Conservation (phyloP, 2,888 invertebrate genomes). For the Ophion costatus region DNA sequence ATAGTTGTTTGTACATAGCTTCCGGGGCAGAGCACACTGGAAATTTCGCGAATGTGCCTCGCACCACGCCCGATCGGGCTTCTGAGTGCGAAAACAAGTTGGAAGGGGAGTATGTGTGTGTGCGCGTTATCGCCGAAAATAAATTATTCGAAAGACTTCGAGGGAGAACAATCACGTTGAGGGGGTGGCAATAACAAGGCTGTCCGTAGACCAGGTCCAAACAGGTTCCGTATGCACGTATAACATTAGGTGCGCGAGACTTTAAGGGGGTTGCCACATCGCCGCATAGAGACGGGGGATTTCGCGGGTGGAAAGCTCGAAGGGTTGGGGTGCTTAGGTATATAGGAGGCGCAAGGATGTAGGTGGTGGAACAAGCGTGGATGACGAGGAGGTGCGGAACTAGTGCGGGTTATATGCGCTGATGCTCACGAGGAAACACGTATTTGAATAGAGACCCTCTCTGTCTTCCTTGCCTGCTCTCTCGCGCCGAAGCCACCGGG, state of each 20-base stretch:
- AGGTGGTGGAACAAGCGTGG: conserved; percentile 53
- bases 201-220: conserved; percentile 49
- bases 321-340: neutral
- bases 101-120: neutral
- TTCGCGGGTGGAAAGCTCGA: conserved; percentile 22
- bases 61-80: neutral
- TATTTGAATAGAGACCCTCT: conserved; percentile 77
- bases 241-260: neutral
- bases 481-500: conserved; percentile 73
- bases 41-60: conserved; percentile 23
- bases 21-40: conserved; percentile 11
- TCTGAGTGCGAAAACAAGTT: conserved; percentile 6
- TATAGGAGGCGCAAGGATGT: neutral
- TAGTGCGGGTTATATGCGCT: conserved; percentile 47
- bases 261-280: neutral
- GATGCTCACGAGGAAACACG: conserved; percentile 76
- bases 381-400: conserved; percentile 48
- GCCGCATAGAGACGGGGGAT: conserved; percentile 29
- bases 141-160: conserved; percentile 80
- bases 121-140: conserved; percentile 72
- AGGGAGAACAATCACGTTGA: conserved; percentile 77
- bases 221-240: neutral
- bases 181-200: conserved; percentile 76
- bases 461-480: conserved; percentile 43
- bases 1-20: conserved; percentile 49